Evolutionary conservation across 2,113 vertebrate genomes (phyloP).

Genomic region (Ammospiza caudacuta): DNA sequence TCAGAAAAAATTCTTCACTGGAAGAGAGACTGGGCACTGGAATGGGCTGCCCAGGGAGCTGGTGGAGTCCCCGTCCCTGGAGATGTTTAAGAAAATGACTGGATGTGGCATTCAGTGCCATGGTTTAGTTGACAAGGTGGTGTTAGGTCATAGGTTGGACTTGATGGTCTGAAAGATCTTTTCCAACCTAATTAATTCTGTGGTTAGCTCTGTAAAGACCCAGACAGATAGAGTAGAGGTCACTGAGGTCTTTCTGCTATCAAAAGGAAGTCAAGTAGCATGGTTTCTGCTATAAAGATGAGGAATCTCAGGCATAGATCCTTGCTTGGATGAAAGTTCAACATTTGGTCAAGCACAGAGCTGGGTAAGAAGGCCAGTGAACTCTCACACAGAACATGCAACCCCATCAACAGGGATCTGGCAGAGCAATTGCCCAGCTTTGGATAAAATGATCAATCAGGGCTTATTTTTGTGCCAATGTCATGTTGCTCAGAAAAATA

Average conservation of each 20-base stretch:
- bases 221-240: background rate
- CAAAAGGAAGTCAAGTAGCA: background rate
- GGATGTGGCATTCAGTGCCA: background rate
- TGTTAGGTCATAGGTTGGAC: background rate
- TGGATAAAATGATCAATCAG: background rate
- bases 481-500: background rate
- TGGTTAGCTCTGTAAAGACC: background rate
- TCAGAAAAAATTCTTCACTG: background rate
- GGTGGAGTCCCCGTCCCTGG: accelerated
- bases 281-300: background rate
- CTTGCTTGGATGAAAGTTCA: background rate
- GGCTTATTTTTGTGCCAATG: background rate
- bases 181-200: background rate
- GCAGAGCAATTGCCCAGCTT: background rate
- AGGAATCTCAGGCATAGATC: background rate
- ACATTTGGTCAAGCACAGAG: background rate
- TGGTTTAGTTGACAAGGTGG: background rate
- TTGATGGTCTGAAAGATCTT: background rate
- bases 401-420: background rate
- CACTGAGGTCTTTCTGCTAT: background rate
- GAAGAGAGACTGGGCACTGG: background rate
- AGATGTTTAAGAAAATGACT: background rate
- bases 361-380: background rate
- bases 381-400: background rate
- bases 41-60: background rate